A percentile compares a stretch with the other conserved stretches of the same genome.
Evolutionary conservation across 2,888 invertebrate species (phyloP).

Genomic region (Trilocha varians): DNA sequence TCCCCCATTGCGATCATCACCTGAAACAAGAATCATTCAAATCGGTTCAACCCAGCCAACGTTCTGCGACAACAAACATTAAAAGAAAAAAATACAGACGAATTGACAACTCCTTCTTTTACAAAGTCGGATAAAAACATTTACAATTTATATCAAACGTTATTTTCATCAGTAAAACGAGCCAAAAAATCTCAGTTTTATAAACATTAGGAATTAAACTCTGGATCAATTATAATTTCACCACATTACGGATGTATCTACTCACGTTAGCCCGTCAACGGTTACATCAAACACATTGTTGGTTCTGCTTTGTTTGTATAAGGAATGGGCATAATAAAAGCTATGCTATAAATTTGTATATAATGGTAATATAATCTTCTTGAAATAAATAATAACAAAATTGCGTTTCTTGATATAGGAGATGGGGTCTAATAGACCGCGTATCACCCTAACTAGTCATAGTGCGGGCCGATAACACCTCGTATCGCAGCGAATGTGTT

Average conservation of each 20-base stretch:
- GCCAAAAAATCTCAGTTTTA: not conserved
- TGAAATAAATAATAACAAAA: too few relatives aligned
- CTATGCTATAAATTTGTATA: not conserved
- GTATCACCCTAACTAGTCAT: too few relatives aligned
- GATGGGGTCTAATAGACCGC: too few relatives aligned
- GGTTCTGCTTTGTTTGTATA: not conserved
- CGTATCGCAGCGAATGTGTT: too few relatives aligned
- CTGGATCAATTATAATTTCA: not conserved
- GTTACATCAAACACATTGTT: conserved; percentile 1
- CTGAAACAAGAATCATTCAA: too few relatives aligned
- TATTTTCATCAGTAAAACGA: not conserved
- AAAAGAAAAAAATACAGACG: too few relatives aligned
- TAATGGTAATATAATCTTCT: too few relatives aligned
- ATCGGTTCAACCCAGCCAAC: too few relatives aligned
- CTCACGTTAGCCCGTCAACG: conserved; percentile 1
- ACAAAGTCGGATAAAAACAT: not conserved
- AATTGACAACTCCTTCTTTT: not conserved
- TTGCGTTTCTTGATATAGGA: too few relatives aligned
- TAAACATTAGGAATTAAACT: not conserved
- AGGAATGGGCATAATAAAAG: not conserved
- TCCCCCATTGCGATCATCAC: too few relatives aligned
- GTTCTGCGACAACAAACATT: too few relatives aligned
- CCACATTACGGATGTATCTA: not conserved
- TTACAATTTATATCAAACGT: not conserved
- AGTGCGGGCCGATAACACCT: too few relatives aligned